A percentile compares a stretch with the other conserved stretches of the same genome.
Evolutionary conservation across 2,888 invertebrate species (phyloP).

Genomic region (Colostygia pectinataria): DNA sequence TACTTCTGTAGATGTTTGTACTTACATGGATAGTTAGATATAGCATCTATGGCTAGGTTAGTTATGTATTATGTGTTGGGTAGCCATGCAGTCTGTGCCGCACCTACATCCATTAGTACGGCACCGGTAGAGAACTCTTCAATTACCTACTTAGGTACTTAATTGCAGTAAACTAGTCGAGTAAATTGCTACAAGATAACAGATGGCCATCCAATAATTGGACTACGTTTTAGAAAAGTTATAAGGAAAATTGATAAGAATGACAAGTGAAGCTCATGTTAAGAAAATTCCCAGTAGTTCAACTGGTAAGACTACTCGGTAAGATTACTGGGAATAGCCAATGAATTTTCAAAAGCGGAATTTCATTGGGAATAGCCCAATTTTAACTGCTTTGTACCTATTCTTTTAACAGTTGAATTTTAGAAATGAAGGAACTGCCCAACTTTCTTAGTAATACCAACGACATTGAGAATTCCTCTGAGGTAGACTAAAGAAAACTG

Average conservation of each 20-base stretch:
- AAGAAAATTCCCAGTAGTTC: no score
- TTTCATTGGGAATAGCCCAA: no score
- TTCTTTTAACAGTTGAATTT: no score
- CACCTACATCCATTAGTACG: slow-evolving; percentile 43
- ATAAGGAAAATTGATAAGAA: slow-evolving; percentile 3
- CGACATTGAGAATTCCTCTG: no score
- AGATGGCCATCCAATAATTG: slow-evolving; percentile 5
- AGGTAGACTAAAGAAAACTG: no score
- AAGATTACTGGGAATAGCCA: no score
- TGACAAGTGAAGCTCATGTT: no score
- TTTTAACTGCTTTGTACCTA: no score
- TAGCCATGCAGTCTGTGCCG: slow-evolving; percentile 54
- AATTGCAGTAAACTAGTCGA: slow-evolving; percentile 28
- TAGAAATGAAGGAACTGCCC: no score
- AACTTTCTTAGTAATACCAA: no score
- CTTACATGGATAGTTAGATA: not conserved
- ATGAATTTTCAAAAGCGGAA: no score
- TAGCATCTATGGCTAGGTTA: slow-evolving; percentile 1
- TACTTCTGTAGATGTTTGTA: not conserved
- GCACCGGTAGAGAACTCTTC: slow-evolving; percentile 31
- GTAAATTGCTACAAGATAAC: slow-evolving; percentile 17
- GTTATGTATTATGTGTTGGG: slow-evolving; percentile 20
- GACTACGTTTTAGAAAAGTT: slow-evolving; percentile 1
- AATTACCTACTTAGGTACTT: slow-evolving; percentile 33
- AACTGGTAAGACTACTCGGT: no score